These are phyloP conservation scores for Prunella himalayana DNA, from an alignment of 2,113 vertebrate genomes.

Conservation along the genomic window DNA sequence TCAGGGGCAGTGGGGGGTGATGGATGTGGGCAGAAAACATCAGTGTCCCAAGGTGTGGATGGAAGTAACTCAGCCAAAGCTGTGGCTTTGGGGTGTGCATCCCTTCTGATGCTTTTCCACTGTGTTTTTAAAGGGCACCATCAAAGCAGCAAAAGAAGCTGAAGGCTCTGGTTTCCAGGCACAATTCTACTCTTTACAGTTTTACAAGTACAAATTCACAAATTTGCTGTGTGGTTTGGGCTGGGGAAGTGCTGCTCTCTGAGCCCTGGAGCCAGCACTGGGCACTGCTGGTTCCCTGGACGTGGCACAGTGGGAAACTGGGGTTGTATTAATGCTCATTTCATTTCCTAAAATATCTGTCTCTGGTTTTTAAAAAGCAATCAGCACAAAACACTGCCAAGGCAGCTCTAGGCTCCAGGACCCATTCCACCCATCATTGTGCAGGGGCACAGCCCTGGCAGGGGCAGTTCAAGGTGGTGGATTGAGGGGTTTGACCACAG, in stretches of 20 bases:
- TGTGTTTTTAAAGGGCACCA: background rate
- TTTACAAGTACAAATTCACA: background rate
- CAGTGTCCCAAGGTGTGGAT: background rate
- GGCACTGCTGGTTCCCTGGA: background rate
- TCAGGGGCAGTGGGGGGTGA: background rate
- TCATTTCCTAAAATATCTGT: background rate
- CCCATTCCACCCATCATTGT: rapidly evolving
- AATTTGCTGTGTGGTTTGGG: background rate
- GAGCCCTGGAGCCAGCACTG: rapidly evolving
- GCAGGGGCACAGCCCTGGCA: rapidly evolving
- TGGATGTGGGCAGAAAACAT: background rate
- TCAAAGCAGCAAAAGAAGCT: background rate
- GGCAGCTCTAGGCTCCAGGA: rapidly evolving
- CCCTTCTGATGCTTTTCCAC: background rate
- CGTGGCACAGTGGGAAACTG: background rate
- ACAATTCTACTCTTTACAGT: background rate
- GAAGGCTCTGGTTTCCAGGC: background rate
- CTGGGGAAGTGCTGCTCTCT: background rate
- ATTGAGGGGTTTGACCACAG: background rate
- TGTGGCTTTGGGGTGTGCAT: rapidly evolving
- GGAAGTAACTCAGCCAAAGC: background rate
- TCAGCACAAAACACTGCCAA: background rate
- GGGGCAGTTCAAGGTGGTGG: background rate
- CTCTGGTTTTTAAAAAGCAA: background rate
- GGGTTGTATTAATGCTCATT: background rate